Evolutionary conservation across 2,797 vertebrate genomes (phyloP).

Genomic region (Ambastaia sidthimunki): DNA sequence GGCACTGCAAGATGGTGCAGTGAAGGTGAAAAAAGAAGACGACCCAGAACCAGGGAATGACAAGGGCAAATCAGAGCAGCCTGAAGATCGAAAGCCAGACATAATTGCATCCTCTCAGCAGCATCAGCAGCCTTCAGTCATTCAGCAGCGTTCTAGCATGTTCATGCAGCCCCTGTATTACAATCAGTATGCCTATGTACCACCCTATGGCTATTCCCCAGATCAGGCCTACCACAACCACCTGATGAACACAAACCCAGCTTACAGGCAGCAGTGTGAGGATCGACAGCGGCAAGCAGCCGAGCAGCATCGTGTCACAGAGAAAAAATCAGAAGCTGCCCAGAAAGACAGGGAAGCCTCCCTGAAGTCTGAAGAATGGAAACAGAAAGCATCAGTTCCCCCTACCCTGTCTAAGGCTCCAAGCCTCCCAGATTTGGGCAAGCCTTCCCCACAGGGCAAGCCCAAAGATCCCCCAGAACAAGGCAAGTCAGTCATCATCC

Average conservation of each 20-base stretch:
- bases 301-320: slow-evolving; percentile 87
- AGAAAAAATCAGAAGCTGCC: slow-evolving; percentile 88
- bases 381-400: slow-evolving; percentile 90
- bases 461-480: slow-evolving; percentile 87
- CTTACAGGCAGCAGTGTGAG: slow-evolving; percentile 94
- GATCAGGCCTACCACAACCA: slow-evolving; percentile 97
- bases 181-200: slow-evolving; percentile 96
- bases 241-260: slow-evolving; percentile 90
- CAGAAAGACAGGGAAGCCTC: slow-evolving; percentile 89
- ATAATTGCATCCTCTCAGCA: slow-evolving; percentile 73
- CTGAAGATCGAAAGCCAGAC: slow-evolving; percentile 92
- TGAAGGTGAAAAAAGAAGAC: slow-evolving; percentile 94
- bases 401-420: slow-evolving; percentile 92
- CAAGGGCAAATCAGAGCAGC: slow-evolving; percentile 87
- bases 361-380: slow-evolving; percentile 93
- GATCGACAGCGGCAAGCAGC: slow-evolving; percentile 90
- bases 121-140: slow-evolving; percentile 89
- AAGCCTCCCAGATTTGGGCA: slow-evolving; percentile 90
- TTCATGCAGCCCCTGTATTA: slow-evolving; percentile 99
- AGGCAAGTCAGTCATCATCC: slow-evolving; percentile 88
- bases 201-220: slow-evolving; percentile 89
- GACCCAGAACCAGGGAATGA: slow-evolving; percentile 86
- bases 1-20: slow-evolving; percentile 79
- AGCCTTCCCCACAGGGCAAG: slow-evolving; percentile 85
- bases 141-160: slow-evolving; percentile 96